Evolutionary conservation across 2,113 vertebrate genomes (phyloP).

Genomic region (Rhodinocichla rosea): DNA sequence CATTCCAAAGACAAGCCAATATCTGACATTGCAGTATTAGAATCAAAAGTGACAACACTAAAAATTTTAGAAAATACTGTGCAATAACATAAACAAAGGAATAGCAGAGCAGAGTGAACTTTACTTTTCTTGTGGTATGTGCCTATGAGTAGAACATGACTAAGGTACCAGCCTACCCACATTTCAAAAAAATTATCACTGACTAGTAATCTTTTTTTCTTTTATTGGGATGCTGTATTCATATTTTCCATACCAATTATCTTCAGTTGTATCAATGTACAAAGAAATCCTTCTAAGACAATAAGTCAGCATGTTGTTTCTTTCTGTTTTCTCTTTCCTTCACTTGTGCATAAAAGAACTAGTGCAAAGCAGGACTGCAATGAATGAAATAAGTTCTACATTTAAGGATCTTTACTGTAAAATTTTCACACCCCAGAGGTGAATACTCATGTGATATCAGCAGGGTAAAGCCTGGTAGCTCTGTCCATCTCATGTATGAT

Average conservation of each 20-base stretch:
- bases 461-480: background rate
- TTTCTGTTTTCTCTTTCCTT: background rate
- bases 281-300: background rate
- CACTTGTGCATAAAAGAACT: background rate
- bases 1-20: background rate
- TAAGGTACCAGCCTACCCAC: background rate
- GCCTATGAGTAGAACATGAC: background rate
- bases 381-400: background rate
- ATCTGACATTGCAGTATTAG: background rate
- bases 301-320: accelerated
- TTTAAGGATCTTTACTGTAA: background rate
- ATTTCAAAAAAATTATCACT: background rate
- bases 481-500: background rate
- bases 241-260: background rate
- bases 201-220: background rate
- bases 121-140: background rate
- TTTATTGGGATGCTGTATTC: background rate
- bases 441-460: background rate
- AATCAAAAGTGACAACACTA: background rate
- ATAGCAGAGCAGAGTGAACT: background rate
- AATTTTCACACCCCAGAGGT: background rate
- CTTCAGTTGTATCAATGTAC: background rate
- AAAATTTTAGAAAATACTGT: background rate
- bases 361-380: background rate
- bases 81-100: background rate